Evolutionary conservation across 1,140 invertebrate genomes (phyloP).

Genomic region (Belonocnema kinseyi): DNA sequence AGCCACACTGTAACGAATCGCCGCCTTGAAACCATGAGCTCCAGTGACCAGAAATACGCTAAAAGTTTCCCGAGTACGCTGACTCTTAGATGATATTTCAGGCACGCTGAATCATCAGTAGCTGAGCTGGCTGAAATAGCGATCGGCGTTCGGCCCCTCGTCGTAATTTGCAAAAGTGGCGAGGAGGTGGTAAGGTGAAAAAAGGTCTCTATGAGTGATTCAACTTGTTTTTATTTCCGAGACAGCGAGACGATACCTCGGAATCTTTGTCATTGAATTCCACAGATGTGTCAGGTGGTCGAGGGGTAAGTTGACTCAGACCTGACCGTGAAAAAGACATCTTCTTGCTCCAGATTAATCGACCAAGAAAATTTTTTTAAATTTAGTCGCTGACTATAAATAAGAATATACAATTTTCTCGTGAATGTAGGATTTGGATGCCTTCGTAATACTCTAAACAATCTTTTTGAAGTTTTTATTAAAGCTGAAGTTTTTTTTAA

Average conservation of each 20-base stretch:
- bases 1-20: background rate
- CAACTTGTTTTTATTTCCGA: background rate
- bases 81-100: slow-evolving; percentile 67
- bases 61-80: slow-evolving; percentile 63
- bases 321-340: slow-evolving; percentile 6
- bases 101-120: slow-evolving; percentile 65
- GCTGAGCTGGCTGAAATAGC: slow-evolving; percentile 65
- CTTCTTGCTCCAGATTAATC: slow-evolving; percentile 21
- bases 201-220: slow-evolving; percentile 15
- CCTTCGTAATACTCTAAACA: no score
- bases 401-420: background rate
- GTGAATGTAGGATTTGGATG: background rate
- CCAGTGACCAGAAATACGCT: slow-evolving; percentile 54
- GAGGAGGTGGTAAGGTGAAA: slow-evolving; percentile 31
- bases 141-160: slow-evolving; percentile 40
- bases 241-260: background rate
- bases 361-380: background rate
- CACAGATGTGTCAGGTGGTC: slow-evolving; percentile 34
- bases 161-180: slow-evolving; percentile 8
- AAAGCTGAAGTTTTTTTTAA: no score
- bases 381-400: background rate
- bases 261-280: slow-evolving; percentile 18
- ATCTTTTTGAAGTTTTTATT: no score
- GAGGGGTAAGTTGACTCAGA: slow-evolving; percentile 13
- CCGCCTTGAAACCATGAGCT: background rate